phyloP scores from a whole-genome alignment of 2,888 invertebrate genomes.

The Rhagonycha fulva region DNA sequence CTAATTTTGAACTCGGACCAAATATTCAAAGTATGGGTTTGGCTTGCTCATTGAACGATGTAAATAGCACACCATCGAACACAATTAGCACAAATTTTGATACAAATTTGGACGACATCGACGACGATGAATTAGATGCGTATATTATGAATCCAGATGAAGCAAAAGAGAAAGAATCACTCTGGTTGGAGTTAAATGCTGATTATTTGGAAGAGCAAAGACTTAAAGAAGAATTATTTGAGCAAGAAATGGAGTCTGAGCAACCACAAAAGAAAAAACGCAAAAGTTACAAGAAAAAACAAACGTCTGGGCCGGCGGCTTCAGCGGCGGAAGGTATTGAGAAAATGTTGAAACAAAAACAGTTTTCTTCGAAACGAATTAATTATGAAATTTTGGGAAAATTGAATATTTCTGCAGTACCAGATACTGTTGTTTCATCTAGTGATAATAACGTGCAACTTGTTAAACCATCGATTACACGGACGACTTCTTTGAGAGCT shows the following conservation, averaged over 20 bases:
- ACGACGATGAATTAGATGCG: constrained; percentile 88
- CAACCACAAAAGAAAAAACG: constrained; percentile 82
- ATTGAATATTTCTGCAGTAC: constrained; percentile 57
- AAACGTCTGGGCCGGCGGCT: constrained; percentile 65
- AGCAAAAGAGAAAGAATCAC: constrained; percentile 74
- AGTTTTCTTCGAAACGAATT: constrained; percentile 88
- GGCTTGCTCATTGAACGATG: constrained; percentile 59
- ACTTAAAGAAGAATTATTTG: constrained; percentile 80
- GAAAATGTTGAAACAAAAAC: constrained; percentile 94
- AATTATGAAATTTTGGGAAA: constrained; percentile 96
- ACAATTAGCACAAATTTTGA: constrained; percentile 53
- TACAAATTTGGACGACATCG: constrained; percentile 73
- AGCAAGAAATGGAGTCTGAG: constrained; percentile 83
- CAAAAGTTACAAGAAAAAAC: constrained; percentile 65
- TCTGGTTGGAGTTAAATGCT: constrained; percentile 90
- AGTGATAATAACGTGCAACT: neutral
- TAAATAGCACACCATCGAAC: constrained; percentile 43
- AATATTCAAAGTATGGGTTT: constrained; percentile 80
- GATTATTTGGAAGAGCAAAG: constrained; percentile 84
- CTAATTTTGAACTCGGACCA: constrained; percentile 57
- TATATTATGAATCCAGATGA: constrained; percentile 85
- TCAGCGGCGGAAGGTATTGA: constrained; percentile 90
- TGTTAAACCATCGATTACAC: too few species aligned
- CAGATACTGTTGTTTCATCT: too few species aligned
- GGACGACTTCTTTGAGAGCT: too few species aligned